Evolutionary conservation across 2,888 invertebrate species (phyloP).

Genomic region (Cylloceria caligata): DNA sequence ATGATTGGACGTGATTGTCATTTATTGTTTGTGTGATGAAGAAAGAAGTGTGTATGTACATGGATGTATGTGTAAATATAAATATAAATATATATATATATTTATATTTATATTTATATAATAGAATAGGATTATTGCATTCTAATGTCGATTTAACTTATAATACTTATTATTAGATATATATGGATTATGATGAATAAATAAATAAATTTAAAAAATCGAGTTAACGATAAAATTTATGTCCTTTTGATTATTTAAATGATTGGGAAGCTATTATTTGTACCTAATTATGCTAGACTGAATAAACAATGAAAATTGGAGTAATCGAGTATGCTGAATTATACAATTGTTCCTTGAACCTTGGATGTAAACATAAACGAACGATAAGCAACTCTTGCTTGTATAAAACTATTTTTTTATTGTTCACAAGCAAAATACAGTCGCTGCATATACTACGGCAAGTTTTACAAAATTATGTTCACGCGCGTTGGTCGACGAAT

Average conservation of each 20-base stretch:
- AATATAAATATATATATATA: conserved; percentile 59
- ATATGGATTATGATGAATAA: conserved; percentile 60
- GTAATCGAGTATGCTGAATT: conserved; percentile 12
- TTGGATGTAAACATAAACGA: too few relatives aligned
- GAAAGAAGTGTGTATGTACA: conserved; percentile 61
- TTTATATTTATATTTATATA: conserved; percentile 54
- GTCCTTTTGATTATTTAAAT: conserved; percentile 60
- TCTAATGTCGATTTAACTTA: conserved; percentile 65
- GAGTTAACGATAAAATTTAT: conserved; percentile 57
- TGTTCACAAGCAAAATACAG: too few relatives aligned
- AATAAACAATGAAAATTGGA: conserved; percentile 52
- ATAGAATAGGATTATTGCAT: conserved; percentile 61
- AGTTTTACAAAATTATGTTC: too few relatives aligned
- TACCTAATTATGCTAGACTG: conserved; percentile 62
- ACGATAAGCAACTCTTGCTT: too few relatives aligned
- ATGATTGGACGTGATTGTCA: conserved; percentile 29
- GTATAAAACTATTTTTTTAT: too few relatives aligned
- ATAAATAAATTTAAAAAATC: too few relatives aligned
- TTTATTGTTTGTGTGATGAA: conserved; percentile 48
- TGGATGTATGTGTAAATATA: conserved; percentile 57
- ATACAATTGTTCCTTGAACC: background rate
- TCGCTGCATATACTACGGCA: too few relatives aligned
- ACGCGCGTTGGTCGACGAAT: too few relatives aligned
- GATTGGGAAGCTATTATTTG: conserved; percentile 65
- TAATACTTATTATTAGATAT: conserved; percentile 64